These are phyloP conservation scores for Conistra vaccinii DNA, from an alignment of 2,888 invertebrate species.

Conservation along the genomic window DNA sequence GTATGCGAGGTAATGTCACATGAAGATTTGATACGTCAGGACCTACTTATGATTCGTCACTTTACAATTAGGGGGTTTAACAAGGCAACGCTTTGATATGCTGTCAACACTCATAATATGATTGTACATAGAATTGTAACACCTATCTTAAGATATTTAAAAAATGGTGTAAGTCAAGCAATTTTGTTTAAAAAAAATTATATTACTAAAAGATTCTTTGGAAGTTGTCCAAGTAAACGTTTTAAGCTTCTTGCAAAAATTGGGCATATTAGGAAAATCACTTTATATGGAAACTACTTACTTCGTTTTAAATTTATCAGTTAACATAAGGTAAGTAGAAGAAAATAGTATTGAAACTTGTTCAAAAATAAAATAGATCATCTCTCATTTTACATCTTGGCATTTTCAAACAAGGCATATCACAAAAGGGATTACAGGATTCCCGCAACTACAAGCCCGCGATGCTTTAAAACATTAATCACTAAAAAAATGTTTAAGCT, in stretches of 20 bases:
- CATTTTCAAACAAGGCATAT: constrained; percentile 58
- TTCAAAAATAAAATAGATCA: not conserved
- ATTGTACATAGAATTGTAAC: not conserved
- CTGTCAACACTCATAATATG: not conserved
- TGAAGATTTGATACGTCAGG: constrained; percentile 24
- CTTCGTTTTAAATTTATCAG: constrained; percentile 6
- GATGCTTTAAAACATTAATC: constrained; percentile 58
- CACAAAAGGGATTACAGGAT: constrained; percentile 56
- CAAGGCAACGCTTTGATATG: not conserved
- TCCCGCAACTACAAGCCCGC: constrained; percentile 32
- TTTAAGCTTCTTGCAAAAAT: constrained; percentile 21
- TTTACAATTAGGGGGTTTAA: not conserved
- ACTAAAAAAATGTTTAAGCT: constrained; percentile 46
- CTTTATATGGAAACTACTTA: constrained; percentile 36
- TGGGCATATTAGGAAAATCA: constrained; percentile 1
- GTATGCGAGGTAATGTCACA: constrained; percentile 4
- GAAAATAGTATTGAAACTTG: not conserved
- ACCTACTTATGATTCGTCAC: constrained; percentile 2
- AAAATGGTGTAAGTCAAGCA: not conserved
- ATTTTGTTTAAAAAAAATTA: constrained; percentile 14
- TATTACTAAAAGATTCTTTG: constrained; percentile 26
- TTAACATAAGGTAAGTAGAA: not conserved
- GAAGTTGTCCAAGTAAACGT: constrained; percentile 36
- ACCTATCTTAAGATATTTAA: not conserved
- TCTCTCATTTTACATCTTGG: constrained; percentile 42